Base-by-base conservation (phyloP, 2,888 invertebrate species). In the Drosophila mercatorum region DNA sequence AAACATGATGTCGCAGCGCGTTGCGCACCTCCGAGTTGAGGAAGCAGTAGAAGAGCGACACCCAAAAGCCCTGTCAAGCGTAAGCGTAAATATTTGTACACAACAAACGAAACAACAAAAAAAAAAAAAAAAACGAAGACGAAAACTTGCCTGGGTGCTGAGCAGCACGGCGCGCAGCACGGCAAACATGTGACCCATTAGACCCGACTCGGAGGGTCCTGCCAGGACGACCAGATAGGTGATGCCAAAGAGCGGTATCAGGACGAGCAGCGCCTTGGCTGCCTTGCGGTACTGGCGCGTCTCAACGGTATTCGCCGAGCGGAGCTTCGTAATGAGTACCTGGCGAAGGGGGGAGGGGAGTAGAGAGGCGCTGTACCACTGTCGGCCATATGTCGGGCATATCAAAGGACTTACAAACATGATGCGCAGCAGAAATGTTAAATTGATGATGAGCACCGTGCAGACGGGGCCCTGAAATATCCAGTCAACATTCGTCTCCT, bases 171-270 rank as follows among this genome's bases (percentile, higher is more conserved):
- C 97, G 69, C 98, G 94, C 5, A 95, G 93, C 84, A 97, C 96
- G 75, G 95, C 95, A 91, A 97, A 97, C 70, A 97, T 94, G 88
- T 95, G 94, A 46, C 95, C 95, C 78, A 95, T 95, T 87, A 95
- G 94, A 28, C 96, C 96, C 56, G 80, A 80, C 68, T 96, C 95
- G 38, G 95, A 95, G 0, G 98, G 98, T 0, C 96, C 97, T 59
- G 95, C 95, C 59, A 98, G 94, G 68, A 98, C 96, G 72, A 98
- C 94, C 75, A 98, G 94, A 93, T 98, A 98, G 2, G 98, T 98
- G 81, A 98, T 96, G 55, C 98, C 98, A 75, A 98, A 94, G 63
- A 98, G 94, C n/a, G 98, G 98, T 91, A 98, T 97, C 52, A 98
- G 94, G 31, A 98, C 97, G 34, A 98, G 94, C 41, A 98, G 94